Base-by-base conservation (phyloP, 2,888 invertebrate species). In the Limnephilus marmoratus region DNA sequence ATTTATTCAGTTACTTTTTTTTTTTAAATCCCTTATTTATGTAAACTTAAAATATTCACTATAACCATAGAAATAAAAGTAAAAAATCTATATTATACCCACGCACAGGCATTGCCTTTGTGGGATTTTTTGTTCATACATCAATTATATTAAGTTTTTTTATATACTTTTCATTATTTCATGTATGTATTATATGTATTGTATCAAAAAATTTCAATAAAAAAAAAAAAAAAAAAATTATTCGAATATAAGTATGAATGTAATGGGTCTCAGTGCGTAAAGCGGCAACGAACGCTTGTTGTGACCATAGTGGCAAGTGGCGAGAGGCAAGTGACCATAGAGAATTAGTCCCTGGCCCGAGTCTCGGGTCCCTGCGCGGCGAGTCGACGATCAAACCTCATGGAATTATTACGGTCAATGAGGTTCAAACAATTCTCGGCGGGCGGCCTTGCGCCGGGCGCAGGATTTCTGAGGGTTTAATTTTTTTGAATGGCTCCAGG, bases 351-450 rank as follows among this genome's bases (percentile, higher is more conserved):
- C 53, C 53, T 13, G 15, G 13, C 53, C 53, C 53, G 15, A 3
- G 15, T 2, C 53, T 3, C 5, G 7, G 24, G 68, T 68, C 68
- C 68, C 68, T 9, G 24, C 4, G 18, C 4, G 68, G 31, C 24
- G 68, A 18, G 68, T 68, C 68, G 68, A 24, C 68, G 68, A 24
- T 68, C 24, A 68, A 13, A 49, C 90, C 85, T 85, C 82, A 34
- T 12, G 85, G 68, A 85, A 83, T 90, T 90, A 90, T 90, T 49
- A 90, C 90, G 85, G 90, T 90, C 90, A 90, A 90, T 90, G 90
- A 68, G 34, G 90, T 85, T 85, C 90, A 80, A 90, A 90, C 90
- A 90, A 90, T 90, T 45, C 83, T 49, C 18, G 85, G 49, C 90
- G 12, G 81, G 13, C 41, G 49, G 53, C 41, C 9, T 9, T 41